These are phyloP conservation scores for Aphidoletes aphidimyza DNA, from an alignment of 2,888 invertebrate genomes.

Conservation along the genomic window DNA sequence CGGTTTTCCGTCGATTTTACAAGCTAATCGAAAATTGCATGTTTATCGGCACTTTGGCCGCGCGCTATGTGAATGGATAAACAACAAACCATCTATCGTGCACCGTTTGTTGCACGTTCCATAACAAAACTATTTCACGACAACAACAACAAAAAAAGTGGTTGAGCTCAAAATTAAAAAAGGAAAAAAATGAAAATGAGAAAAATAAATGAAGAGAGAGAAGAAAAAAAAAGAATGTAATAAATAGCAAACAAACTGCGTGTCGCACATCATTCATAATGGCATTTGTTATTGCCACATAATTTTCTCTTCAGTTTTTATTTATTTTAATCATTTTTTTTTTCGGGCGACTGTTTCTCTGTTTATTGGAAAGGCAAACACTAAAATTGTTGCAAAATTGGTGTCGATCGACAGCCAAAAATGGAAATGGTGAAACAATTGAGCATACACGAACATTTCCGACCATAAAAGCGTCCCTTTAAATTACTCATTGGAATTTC, in stretches of 20 bases:
- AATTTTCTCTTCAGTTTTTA: background rate
- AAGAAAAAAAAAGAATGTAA: background rate
- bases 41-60: conserved; percentile 35
- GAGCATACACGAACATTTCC: too few species aligned
- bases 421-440: background rate
- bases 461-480: too few species aligned
- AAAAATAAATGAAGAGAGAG: background rate
- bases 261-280: conserved; percentile 48
- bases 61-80: background rate
- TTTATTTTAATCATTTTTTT: background rate
- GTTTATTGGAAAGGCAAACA: background rate
- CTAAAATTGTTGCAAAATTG: background rate
- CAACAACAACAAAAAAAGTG: background rate
- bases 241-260: conserved; percentile 38
- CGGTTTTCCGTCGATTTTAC: conserved; percentile 18
- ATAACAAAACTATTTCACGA: too few species aligned
- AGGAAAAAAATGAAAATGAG: background rate
- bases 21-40: conserved; percentile 44
- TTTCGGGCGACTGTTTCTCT: background rate
- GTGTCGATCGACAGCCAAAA: too few species aligned
- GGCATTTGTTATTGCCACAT: conserved; percentile 29
- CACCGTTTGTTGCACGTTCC: conserved; percentile 26
- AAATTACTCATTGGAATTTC: too few species aligned
- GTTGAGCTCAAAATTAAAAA: background rate
- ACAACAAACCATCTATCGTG: background rate